These are phyloP conservation scores for Saiga tatarica DNA, from an alignment of 2,113 vertebrate genomes.

Conservation along the genomic window DNA sequence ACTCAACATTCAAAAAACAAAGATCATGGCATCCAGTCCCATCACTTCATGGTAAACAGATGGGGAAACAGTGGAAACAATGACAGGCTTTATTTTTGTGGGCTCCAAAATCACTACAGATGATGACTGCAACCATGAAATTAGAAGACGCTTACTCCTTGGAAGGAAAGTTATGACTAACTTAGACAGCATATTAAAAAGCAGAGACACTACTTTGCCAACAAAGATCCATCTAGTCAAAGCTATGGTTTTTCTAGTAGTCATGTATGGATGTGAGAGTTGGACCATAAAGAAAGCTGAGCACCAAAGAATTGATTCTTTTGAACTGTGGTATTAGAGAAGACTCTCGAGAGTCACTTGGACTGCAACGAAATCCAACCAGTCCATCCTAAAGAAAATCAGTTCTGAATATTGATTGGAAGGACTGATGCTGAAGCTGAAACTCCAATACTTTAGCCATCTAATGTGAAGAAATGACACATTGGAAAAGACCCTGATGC, in stretches of 20 bases:
- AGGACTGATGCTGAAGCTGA: neutral
- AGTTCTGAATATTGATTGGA: neutral
- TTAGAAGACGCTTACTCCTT: neutral
- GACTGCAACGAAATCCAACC: neutral
- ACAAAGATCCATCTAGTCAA: neutral
- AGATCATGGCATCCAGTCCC: neutral
- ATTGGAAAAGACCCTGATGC: neutral
- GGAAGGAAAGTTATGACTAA: neutral
- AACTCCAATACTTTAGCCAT: neutral
- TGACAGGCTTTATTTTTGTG: neutral
- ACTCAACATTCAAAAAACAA: neutral
- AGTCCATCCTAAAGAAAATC: neutral
- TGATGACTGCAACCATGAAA: neutral
- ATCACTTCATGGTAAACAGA: neutral
- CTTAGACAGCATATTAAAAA: neutral
- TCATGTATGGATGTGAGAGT: neutral
- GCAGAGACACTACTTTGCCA: neutral
- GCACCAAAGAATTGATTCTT: rapidly evolving
- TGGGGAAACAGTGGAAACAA: neutral
- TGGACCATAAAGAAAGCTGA: neutral
- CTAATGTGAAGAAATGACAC: neutral
- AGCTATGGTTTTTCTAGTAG: neutral
- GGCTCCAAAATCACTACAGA: neutral
- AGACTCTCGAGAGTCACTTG: neutral
- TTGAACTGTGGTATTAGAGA: neutral